These are phyloP conservation scores for Alligator mississippiensis DNA, from an alignment of 2,113 vertebrate genomes.

Conservation along the genomic window DNA sequence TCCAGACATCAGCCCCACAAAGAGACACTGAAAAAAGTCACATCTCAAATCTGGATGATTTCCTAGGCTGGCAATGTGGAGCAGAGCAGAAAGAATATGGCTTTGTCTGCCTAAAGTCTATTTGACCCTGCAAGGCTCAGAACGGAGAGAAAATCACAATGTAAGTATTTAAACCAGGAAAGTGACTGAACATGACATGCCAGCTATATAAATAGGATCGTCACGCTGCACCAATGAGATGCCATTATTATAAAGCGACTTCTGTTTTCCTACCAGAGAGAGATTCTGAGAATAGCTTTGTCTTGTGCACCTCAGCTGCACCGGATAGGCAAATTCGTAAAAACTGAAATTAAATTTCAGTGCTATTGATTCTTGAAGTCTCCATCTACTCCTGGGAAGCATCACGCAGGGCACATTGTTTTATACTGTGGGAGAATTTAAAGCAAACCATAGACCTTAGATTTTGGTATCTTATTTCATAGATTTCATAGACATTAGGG, in stretches of 20 bases:
- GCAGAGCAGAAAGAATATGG: rapidly evolving
- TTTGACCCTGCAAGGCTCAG: background rate
- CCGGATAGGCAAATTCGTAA: background rate
- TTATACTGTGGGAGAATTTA: background rate
- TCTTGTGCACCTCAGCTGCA: background rate
- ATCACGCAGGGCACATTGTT: background rate
- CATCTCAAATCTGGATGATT: rapidly evolving
- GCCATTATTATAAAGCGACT: background rate
- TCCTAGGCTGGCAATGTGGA: rapidly evolving
- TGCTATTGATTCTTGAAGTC: background rate
- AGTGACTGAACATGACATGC: background rate
- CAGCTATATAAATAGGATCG: slow-evolving; percentile 23
- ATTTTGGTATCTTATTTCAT: background rate
- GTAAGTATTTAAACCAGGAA: background rate
- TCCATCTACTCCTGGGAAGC: background rate
- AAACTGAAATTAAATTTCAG: background rate
- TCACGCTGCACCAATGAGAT: background rate
- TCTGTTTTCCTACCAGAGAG: background rate
- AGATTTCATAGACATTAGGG: too few species aligned
- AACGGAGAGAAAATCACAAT: background rate
- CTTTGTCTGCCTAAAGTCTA: background rate
- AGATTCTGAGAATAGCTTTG: background rate
- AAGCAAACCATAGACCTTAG: background rate
- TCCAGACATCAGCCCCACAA: background rate
- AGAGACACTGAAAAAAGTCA: background rate